Evolutionary conservation across 1,140 invertebrate genomes (phyloP), one percentile per base, ranked within the genome.

Genomic region (Drosophila sproati): DNA sequence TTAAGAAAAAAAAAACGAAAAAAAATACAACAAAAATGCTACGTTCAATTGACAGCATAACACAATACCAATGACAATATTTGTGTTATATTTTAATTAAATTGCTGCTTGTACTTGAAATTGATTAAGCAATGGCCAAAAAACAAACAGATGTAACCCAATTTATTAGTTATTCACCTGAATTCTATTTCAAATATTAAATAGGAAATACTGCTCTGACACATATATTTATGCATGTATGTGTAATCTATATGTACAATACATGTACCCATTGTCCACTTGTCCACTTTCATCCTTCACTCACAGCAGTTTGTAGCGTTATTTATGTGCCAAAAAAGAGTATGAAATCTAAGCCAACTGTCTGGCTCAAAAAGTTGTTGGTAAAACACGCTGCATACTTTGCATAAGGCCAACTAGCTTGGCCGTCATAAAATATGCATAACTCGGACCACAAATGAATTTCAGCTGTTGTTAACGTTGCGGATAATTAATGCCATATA

Each of bases 401-500:
- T 60, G 57, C 32, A 60, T 60, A 60, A 6, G 28, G 4, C 28
- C n/a, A 37, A 5, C 20, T 20, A 20, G 20, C 20, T 20, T 20
- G 1, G 20, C 34, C 5, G 8, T 29, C 28, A 4, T 62, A 29
- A 59, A 39, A 12, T 59, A 37, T 50, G 47, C 47, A 29, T 35
- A 39, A 20, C 7, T 5, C 34, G n/a, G 48, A 68, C 28, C 34
- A 2, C 47, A 45, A 57, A 45, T 41, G 39, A 34, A 50, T 56
- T 61, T 61, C n/a, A 55, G 32, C 50, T 60, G 67, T 39, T 45
- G 50, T 45, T 61, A 62, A 63, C 31, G 35, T 35, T 39, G 66
- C 50, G 47, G 59, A 73, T 89, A 82, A 87, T 88, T 88, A 88
- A 88, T 82, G 83, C 69, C 60, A 66, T 82, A 73, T 88, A 73